A percentile compares a stretch with the other conserved stretches of the same genome.
These are phyloP conservation scores for Leucania comma DNA, from an alignment of 2,888 invertebrate genomes.

Conservation along the genomic window DNA sequence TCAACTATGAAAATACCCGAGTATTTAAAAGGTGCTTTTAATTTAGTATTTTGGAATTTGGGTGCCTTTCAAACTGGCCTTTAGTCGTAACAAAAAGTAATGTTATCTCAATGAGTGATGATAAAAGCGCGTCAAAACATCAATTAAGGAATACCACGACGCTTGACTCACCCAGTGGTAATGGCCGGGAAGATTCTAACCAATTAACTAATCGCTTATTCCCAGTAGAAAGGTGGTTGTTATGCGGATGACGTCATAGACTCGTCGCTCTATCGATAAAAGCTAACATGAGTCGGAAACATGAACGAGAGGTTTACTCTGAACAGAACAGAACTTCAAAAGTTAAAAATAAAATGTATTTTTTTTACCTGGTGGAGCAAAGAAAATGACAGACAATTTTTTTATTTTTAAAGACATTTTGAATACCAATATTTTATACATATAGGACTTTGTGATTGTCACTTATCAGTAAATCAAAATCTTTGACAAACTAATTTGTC, in stretches of 20 bases:
- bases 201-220: conserved; percentile 80
- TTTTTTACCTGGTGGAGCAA: too few relatives aligned
- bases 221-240: conserved; percentile 67
- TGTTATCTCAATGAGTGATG: conserved; percentile 71
- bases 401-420: too few relatives aligned
- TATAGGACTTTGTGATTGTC: too few relatives aligned
- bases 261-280: conserved; percentile 60
- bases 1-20: conserved; percentile 8
- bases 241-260: conserved; percentile 67
- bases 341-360: too few relatives aligned
- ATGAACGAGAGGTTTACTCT: neutral
- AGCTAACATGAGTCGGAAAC: conserved; percentile 12
- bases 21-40: neutral
- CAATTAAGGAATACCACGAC: conserved; percentile 84
- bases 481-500: too few relatives aligned
- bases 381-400: too few relatives aligned
- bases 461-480: too few relatives aligned
- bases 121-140: conserved; percentile 76
- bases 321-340: too few relatives aligned
- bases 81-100: conserved; percentile 32
- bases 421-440: too few relatives aligned
- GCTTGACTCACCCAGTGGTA: conserved; percentile 80
- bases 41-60: neutral
- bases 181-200: conserved; percentile 80
- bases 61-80: neutral